A percentile compares a stretch with the other conserved stretches of the same genome.
Conservation (phyloP, 2,888 invertebrate genomes). For the Phania funesta region DNA sequence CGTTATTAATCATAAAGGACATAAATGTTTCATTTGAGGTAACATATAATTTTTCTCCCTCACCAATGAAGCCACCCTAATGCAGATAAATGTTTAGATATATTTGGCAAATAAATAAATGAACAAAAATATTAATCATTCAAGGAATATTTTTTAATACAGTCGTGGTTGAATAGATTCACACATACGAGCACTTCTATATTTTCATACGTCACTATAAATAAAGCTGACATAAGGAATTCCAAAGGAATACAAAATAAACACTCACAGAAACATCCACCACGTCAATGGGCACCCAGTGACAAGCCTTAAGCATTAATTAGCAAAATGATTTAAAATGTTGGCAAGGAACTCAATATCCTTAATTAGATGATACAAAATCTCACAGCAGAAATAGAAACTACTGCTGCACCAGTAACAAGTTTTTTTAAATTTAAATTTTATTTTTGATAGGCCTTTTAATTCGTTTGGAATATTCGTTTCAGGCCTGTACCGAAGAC, state of each 20-base stretch:
- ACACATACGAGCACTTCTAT: neutral
- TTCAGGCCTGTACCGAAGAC: no score
- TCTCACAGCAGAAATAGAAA: neutral
- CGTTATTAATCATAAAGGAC: no score
- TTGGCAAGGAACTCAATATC: neutral
- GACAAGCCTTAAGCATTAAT: neutral
- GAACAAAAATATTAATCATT: constrained; percentile 6
- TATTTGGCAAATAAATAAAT: neutral
- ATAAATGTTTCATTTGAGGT: no score
- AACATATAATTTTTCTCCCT: no score
- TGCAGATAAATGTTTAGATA: neutral
- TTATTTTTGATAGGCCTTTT: no score
- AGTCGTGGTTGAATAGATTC: neutral
- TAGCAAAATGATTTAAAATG: neutral
- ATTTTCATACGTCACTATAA: neutral
- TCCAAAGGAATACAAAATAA: neutral
- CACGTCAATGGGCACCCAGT: constrained; percentile 10
- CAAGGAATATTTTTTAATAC: constrained; percentile 21
- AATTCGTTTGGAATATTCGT: no score
- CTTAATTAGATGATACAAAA: neutral
- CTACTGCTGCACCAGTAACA: neutral
- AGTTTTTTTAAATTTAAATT: no score
- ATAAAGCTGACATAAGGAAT: neutral
- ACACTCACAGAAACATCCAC: neutral
- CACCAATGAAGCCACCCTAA: neutral